Evolutionary conservation across 1,140 invertebrate species (phyloP).

Genomic region (Leptonema lineaticorne): DNA sequence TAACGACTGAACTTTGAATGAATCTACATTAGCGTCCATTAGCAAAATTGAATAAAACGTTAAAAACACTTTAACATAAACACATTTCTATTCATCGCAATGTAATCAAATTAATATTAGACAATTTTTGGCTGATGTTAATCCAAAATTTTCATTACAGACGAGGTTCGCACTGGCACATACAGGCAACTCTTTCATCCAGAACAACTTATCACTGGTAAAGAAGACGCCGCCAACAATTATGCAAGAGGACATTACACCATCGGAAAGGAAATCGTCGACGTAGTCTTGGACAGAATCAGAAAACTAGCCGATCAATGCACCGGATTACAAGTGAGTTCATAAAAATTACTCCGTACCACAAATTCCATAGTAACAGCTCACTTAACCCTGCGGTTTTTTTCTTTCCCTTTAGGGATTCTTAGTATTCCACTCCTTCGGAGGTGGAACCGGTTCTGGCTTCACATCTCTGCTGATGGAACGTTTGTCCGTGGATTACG

Average conservation of each 20-base stretch:
- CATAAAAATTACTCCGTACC: constrained; percentile 48
- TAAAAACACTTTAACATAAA: too few species aligned
- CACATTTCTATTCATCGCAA: too few species aligned
- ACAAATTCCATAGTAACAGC: neutral
- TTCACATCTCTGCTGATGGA: constrained; percentile 83
- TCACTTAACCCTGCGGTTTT: constrained; percentile 16
- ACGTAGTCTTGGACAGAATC: constrained; percentile 74
- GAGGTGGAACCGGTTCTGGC: constrained; percentile 82
- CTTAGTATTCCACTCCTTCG: constrained; percentile 83
- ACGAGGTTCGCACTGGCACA: constrained; percentile 71
- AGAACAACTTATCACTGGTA: constrained; percentile 72
- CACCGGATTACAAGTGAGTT: constrained; percentile 72
- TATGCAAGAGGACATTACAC: constrained; percentile 86
- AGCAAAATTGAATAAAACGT: too few species aligned
- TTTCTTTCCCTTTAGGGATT: constrained; percentile 63
- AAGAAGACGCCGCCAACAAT: constrained; percentile 83
- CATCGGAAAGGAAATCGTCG: constrained; percentile 83
- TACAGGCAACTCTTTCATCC: constrained; percentile 75
- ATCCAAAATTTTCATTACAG: constrained; percentile 49
- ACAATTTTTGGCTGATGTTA: too few species aligned
- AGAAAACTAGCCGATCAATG: constrained; percentile 76
- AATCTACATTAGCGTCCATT: too few species aligned
- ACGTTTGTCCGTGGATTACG: constrained; percentile 76
- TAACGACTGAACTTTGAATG: too few species aligned
- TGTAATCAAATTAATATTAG: too few species aligned